Conservation (phyloP, 2,888 invertebrate genomes). For the Drosophila anceps region DNA sequence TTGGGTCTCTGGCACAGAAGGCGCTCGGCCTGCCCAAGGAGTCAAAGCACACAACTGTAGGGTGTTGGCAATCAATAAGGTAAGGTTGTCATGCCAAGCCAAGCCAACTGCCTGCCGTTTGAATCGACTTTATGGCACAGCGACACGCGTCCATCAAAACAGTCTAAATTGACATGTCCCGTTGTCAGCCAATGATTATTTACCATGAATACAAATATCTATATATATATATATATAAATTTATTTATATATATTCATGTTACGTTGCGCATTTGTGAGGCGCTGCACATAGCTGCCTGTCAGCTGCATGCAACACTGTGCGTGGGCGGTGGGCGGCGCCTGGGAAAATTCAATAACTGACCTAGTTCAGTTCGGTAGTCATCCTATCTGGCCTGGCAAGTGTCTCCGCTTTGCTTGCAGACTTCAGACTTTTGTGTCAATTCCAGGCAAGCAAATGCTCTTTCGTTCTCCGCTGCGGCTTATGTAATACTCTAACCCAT, state of each 20-base stretch:
- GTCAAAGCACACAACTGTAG: not conserved
- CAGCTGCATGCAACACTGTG: constrained; percentile 38
- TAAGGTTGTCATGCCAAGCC: constrained; percentile 68
- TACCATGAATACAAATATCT: constrained; percentile 4
- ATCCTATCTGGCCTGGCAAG: constrained; percentile 31
- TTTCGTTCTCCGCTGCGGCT: constrained; percentile 40
- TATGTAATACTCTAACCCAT: constrained; percentile 70
- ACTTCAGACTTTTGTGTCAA: constrained; percentile 35
- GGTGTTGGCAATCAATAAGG: constrained; percentile 65
- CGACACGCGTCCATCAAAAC: constrained; percentile 44
- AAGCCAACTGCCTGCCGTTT: constrained; percentile 42
- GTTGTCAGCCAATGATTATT: constrained; percentile 10
- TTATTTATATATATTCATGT: constrained; percentile 13
- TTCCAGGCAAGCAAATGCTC: constrained; percentile 49
- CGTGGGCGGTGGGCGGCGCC: constrained; percentile 27
- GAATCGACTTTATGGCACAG: constrained; percentile 27
- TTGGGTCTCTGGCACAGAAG: constrained; percentile 67
- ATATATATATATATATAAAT: not conserved
- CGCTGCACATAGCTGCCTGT: constrained; percentile 18
- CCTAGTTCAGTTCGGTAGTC: constrained; percentile 72
- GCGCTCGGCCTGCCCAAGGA: constrained; percentile 6
- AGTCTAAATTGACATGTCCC: constrained; percentile 21
- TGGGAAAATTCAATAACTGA: constrained; percentile 83
- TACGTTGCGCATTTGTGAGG: constrained; percentile 27
- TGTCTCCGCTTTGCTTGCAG: constrained; percentile 21